These are phyloP conservation scores for Lepilemur septentrionalis DNA, from an alignment of 2,797 vertebrate genomes.

Conservation along the genomic window DNA sequence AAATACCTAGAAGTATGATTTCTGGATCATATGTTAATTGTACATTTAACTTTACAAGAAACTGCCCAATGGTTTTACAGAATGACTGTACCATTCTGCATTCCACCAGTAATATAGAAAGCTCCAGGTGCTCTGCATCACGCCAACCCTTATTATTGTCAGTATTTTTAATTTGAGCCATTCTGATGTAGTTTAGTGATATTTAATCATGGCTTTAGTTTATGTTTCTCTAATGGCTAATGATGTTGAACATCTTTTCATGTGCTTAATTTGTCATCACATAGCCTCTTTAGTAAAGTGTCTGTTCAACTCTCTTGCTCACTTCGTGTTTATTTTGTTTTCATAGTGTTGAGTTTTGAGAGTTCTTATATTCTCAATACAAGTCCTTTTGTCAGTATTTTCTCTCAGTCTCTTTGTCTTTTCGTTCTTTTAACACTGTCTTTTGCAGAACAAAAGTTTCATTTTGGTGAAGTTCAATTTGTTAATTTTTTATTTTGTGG, in stretches of 20 bases:
- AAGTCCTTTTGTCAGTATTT: not conserved
- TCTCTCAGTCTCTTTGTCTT: not conserved
- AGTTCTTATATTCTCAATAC: not conserved
- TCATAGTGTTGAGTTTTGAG: not conserved
- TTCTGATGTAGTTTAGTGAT: not conserved
- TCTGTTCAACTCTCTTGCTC: not conserved
- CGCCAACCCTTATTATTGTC: not conserved
- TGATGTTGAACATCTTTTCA: not conserved
- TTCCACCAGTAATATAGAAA: not conserved
- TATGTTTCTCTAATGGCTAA: not conserved
- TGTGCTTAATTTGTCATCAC: not conserved
- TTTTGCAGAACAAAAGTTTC: not conserved
- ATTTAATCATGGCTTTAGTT: not conserved
- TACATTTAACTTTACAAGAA: constrained; percentile 3
- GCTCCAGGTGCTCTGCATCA: not conserved
- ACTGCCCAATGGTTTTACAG: not conserved
- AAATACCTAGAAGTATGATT: not conserved
- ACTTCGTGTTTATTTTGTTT: constrained; percentile 1
- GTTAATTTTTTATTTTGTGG: not conserved
- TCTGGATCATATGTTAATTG: not conserved
- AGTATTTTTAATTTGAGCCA: not conserved
- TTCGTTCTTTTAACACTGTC: not conserved
- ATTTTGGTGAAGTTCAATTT: not conserved
- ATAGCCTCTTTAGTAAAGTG: not conserved
- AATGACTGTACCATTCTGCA: not conserved